Evolutionary conservation across 1,140 invertebrate genomes (phyloP), one percentile per base, ranked within the genome.

Genomic region (Lordiphosa collinella): DNA sequence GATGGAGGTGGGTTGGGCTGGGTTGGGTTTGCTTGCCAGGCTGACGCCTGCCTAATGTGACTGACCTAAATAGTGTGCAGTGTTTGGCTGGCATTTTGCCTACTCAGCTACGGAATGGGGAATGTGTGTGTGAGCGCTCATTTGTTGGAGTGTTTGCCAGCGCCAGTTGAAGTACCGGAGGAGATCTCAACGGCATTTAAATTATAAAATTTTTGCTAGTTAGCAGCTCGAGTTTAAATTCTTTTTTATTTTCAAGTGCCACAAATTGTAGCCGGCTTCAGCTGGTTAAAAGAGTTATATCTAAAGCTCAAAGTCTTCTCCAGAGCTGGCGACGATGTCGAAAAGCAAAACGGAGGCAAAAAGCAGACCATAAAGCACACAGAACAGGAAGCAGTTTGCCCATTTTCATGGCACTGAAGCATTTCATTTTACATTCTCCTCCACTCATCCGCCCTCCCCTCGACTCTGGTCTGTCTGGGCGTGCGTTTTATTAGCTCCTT

Each of bases 401-500:
- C 76, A 82, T 82, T 84, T 82, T 82, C 78, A 84, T 84, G 57
- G 71, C 66, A 71, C 48, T 70, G 71, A 70, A 70, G 73, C 76
- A 80, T 82, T 80, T 75, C 66, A 82, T 80, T 76, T 76, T 60
- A 71, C 76, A 84, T 58, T 9, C 47, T 12, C 37, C 52, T 49
- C 13, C 43, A 14, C 44, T n/a, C 18, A 31, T 29, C 29, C 38
- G 4, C 13, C 35, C 34, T 14, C 25, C 18, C 29, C 31, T n/a
- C 13, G 32, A 1, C 32, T 32, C 3, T 34, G 29, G 56, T 44
- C 64, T 76, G 53, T 55, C 55, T 76, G 72, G 44, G 51, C 66
- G 67, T 78, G 78, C 58, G 76, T 82, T 84, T 82, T 82, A 82
- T 84, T 84, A 80, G 76, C 76, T 80, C 76, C 76, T 82, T 82